A percentile compares a stretch with the other conserved stretches of the same genome.
These are phyloP conservation scores for Colossoma macropomum DNA, from an alignment of 2,113 vertebrate genomes.

Conservation along the genomic window DNA sequence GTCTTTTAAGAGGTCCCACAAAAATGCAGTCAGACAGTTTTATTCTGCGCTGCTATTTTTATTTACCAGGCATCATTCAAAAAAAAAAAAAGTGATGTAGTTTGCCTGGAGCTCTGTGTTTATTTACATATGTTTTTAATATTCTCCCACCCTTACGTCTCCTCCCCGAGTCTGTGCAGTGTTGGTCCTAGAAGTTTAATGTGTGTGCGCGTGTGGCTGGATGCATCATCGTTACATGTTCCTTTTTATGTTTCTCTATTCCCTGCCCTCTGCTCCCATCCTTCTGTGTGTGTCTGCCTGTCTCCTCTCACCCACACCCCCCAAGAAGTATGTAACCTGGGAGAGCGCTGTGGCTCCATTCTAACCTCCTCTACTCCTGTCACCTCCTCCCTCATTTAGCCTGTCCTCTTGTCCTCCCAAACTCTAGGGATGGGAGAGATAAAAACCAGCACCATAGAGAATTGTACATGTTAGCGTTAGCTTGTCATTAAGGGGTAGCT, in stretches of 20 bases:
- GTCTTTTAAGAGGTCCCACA: background rate
- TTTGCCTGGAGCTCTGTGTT: slow-evolving; percentile 19
- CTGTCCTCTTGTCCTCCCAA: slow-evolving; percentile 2
- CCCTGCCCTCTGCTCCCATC: slow-evolving; percentile 83
- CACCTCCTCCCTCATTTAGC: slow-evolving; percentile 46
- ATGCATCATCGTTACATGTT: slow-evolving; percentile 83
- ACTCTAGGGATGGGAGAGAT: background rate
- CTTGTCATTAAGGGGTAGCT: no score
- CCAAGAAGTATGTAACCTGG: slow-evolving; percentile 84
- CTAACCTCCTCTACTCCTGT: slow-evolving; percentile 57
- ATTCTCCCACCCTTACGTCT: slow-evolving; percentile 10
- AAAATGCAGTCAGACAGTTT: background rate
- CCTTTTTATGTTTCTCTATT: slow-evolving; percentile 89
- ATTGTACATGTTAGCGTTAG: no score
- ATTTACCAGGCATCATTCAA: background rate
- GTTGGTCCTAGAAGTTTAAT: slow-evolving; percentile 66
- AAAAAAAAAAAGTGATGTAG: slow-evolving; percentile 31
- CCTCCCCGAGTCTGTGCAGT: slow-evolving; percentile 66
- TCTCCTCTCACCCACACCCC: slow-evolving; percentile 85
- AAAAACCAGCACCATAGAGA: no score
- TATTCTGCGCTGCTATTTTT: slow-evolving; percentile 36
- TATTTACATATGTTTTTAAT: slow-evolving; percentile 42
- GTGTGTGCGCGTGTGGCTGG: slow-evolving; percentile 68
- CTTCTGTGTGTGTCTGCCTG: slow-evolving; percentile 89
- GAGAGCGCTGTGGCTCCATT: slow-evolving; percentile 64